Evolutionary conservation across 2,888 invertebrate genomes (phyloP).

Genomic region (Parapristionchus giblindavisi): DNA sequence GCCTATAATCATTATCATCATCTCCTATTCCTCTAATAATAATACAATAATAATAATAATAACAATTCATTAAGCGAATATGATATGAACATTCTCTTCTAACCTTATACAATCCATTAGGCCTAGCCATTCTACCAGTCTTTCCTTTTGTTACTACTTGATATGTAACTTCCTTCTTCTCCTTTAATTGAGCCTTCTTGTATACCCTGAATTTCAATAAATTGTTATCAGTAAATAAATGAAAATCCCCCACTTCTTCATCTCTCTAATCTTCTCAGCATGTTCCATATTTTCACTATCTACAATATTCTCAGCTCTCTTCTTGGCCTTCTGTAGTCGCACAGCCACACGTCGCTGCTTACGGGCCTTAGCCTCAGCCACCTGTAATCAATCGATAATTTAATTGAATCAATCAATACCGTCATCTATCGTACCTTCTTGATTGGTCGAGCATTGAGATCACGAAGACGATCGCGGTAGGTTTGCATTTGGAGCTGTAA

Average conservation of each 20-base stretch:
- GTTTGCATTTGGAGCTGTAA: constrained; percentile 77
- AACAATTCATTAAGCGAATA: background rate
- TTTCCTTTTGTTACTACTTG: constrained; percentile 86
- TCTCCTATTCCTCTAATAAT: background rate
- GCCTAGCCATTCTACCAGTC: constrained; percentile 58
- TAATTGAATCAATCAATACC: constrained; percentile 44
- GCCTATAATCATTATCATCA: background rate
- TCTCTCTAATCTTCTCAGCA: constrained; percentile 79
- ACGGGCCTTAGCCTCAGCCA: constrained; percentile 94
- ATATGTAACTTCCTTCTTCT: constrained; percentile 89
- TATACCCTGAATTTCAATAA: constrained; percentile 78
- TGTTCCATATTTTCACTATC: constrained; percentile 85
- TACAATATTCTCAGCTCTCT: constrained; percentile 87
- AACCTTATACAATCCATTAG: constrained; percentile 64
- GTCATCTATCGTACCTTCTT: constrained; percentile 77
- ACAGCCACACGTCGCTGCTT: constrained; percentile 88
- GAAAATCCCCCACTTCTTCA: constrained; percentile 60
- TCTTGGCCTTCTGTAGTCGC: constrained; percentile 88
- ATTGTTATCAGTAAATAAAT: background rate
- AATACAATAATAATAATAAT: background rate
- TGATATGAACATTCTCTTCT: too few species aligned
- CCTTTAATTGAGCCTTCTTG: constrained; percentile 75
- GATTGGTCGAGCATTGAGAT: constrained; percentile 91
- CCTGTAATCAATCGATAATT: constrained; percentile 68
- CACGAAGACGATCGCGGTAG: constrained; percentile 80